Evolutionary conservation across 2,888 invertebrate species (phyloP), one percentile per base, ranked within the genome.

Genomic region (Linhomoeus sp.): DNA sequence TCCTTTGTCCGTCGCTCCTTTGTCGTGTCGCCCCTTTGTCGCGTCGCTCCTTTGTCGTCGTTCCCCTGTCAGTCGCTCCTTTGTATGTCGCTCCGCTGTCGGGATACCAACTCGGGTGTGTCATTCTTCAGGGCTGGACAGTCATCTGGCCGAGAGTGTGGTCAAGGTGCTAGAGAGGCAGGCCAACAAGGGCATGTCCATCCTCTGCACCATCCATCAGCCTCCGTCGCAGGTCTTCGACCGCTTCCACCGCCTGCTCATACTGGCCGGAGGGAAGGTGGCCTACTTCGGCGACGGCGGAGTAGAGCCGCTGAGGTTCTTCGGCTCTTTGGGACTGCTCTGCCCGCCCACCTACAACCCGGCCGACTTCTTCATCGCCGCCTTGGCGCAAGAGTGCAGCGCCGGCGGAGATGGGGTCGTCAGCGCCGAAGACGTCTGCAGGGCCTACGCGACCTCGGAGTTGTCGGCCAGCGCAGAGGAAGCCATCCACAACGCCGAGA

Each of bases 71-170:
- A 33, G 15, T 33, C 9, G 12, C 9, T 15, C 15, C 33, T 12
- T 12, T 33, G 9, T 33, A 33, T 15, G 12, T 15, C 33, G 33
- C 12, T 33, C 15, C 12, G 15, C 33, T 33, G 33, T 9, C 9
- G 9, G 12, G 15, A 9, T 41, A 90, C 87, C 0, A 82, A 90
- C 70, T 90, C 90, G 0, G 79, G 83, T 0, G 70, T 90, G 41
- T 77, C 92, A 76, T 84, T 90, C 63, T 88, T 88, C 64, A 90
- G 88, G 92, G 1, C 71, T 94, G 48, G 94, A 94, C 67, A 87
- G 90, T 0, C 90, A 82, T 61, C 92, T 90, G 86, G 92, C 94
- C 0, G 79, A 83, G 62, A 87, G 81, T 66, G 85, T 92, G 2
- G 77, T 87, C 20, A 78, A 80, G 66, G 80, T 81, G 0, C 56